Conservation (phyloP, 2,797 vertebrate genomes). For the Thalassophryne amazonica region DNA sequence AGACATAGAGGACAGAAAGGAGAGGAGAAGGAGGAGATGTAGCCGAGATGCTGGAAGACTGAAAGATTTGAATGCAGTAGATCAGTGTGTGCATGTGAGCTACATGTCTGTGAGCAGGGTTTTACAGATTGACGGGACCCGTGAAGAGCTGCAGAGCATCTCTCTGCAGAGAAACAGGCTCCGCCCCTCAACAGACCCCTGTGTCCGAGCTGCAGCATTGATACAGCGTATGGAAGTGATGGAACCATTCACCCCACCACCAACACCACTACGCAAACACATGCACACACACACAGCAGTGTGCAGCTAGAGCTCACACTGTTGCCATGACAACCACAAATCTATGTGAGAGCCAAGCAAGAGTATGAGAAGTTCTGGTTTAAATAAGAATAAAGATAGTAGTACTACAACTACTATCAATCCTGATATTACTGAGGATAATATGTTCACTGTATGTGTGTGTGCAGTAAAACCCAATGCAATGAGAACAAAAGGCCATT, state of each 20-base stretch:
- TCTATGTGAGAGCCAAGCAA: constrained; percentile 16
- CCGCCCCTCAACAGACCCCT: constrained; percentile 55
- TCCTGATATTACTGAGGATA: too few species aligned
- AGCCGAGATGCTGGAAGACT: constrained; percentile 42
- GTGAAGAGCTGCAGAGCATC: constrained; percentile 55
- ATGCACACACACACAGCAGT: background rate
- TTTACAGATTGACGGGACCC: constrained; percentile 56
- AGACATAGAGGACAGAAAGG: background rate
- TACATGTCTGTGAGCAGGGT: constrained; percentile 45
- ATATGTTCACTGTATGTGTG: too few species aligned
- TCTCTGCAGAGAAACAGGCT: constrained; percentile 70
- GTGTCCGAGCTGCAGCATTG: constrained; percentile 47
- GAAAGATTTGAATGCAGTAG: constrained; percentile 48
- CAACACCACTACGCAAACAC: constrained; percentile 18
- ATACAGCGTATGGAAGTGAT: constrained; percentile 29
- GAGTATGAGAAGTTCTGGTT: constrained; percentile 33
- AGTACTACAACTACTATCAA: too few species aligned
- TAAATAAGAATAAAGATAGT: background rate
- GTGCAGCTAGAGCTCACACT: constrained; percentile 19
- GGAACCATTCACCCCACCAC: constrained; percentile 18
- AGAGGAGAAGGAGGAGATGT: constrained; percentile 14
- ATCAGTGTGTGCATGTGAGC: constrained; percentile 22
- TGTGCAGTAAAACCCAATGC: too few species aligned
- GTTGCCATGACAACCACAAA: constrained; percentile 76
- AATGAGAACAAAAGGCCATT: too few species aligned